Evolutionary conservation across 2,113 vertebrate species (phyloP).

Genomic region (Myrmecobius fasciatus): DNA sequence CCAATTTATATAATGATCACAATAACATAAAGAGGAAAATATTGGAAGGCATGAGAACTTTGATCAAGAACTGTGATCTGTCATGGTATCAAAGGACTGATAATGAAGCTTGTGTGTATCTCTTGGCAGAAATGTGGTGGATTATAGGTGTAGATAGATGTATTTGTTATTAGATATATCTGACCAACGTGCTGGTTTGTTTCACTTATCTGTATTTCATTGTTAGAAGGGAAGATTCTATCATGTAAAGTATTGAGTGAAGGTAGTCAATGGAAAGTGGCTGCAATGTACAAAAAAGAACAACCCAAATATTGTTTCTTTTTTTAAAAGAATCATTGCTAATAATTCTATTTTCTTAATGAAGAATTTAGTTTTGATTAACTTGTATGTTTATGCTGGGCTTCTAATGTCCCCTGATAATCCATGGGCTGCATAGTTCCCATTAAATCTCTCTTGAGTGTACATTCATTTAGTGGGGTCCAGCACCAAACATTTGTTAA

Average conservation of each 20-base stretch:
- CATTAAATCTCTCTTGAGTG: neutral
- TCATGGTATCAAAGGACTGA: neutral
- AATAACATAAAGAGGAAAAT: neutral
- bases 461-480: neutral
- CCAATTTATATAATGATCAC: neutral
- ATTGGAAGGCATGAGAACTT: neutral
- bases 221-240: neutral
- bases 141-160: neutral
- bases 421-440: too few relatives aligned
- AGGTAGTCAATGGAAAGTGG: neutral
- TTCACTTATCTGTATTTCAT: neutral
- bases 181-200: neutral
- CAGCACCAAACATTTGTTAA: neutral
- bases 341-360: neutral
- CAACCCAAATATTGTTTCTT: neutral
- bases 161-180: neutral
- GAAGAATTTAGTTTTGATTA: neutral
- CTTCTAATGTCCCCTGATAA: neutral
- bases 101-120: neutral
- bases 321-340: neutral
- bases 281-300: neutral
- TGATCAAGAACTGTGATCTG: neutral
- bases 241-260: neutral
- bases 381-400: neutral
- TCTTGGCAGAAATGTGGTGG: neutral